A percentile compares a stretch with the other conserved stretches of the same genome.
phyloP scores from a whole-genome alignment of 2,888 invertebrate genomes.

The Boloria selene region DNA sequence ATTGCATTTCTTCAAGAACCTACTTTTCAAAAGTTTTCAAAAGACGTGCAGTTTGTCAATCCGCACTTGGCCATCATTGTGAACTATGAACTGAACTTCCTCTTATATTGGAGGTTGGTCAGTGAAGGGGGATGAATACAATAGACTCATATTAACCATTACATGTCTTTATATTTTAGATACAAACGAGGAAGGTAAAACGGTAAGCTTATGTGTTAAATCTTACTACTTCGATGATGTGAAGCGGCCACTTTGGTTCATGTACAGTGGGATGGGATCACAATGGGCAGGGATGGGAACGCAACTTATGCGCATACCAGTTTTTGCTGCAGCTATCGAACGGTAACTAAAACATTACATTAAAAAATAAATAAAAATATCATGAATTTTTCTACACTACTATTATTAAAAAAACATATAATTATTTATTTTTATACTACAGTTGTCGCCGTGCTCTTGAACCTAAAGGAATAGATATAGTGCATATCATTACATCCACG shows the following conservation, averaged over 20 bases:
- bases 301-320: slow-evolving; percentile 83
- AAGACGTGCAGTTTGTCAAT: too few species aligned
- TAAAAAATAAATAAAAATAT: background rate
- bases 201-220: background rate
- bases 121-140: too few species aligned
- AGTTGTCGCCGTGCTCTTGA: slow-evolving; percentile 74
- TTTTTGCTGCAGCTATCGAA: slow-evolving; percentile 73
- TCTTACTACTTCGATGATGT: slow-evolving; percentile 51
- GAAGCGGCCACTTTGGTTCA: slow-evolving; percentile 84
- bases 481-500: slow-evolving; percentile 83
- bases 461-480: slow-evolving; percentile 85
- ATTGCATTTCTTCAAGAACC: too few species aligned
- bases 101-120: too few species aligned
- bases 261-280: slow-evolving; percentile 79
- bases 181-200: too few species aligned
- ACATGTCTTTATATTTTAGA: too few species aligned
- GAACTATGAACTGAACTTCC: too few species aligned
- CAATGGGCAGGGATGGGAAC: slow-evolving; percentile 84
- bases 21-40: too few species aligned
- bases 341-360: background rate
- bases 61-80: too few species aligned
- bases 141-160: too few species aligned
- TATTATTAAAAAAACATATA: too few species aligned
- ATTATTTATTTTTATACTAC: slow-evolving; percentile 29
- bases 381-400: background rate